phyloP scores from a whole-genome alignment of 2,113 vertebrate genomes.

The Edolisoma coerulescens region DNA sequence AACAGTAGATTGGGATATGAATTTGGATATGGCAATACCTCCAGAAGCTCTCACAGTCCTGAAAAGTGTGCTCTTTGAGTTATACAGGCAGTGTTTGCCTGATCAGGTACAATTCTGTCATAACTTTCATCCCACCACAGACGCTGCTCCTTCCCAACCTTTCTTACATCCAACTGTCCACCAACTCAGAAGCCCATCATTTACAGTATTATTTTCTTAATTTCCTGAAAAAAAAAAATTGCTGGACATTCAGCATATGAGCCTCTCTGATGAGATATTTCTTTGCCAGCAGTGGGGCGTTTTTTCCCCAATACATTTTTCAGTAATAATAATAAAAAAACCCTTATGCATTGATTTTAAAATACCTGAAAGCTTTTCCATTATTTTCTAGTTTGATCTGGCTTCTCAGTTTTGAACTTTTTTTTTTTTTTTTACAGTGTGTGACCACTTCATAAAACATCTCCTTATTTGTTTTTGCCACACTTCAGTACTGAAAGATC shows the following conservation, averaged over 20 bases:
- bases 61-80: neutral
- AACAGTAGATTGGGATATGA: neutral
- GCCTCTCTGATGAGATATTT: neutral
- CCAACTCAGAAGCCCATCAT: neutral
- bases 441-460: neutral
- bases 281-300: neutral
- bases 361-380: neutral
- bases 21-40: neutral
- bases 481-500: neutral
- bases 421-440: neutral
- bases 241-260: neutral
- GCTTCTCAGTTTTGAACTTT: neutral
- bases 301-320: neutral
- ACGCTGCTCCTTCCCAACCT: neutral
- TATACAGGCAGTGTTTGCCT: neutral
- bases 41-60: neutral
- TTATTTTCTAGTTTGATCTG: neutral
- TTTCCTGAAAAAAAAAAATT: neutral
- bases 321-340: neutral
- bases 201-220: neutral
- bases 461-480: neutral
- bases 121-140: neutral
- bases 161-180: neutral
- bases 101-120: neutral
- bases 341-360: neutral